Evolutionary conservation across 2,888 invertebrate species (phyloP).

Genomic region (Argyra leucocephala): DNA sequence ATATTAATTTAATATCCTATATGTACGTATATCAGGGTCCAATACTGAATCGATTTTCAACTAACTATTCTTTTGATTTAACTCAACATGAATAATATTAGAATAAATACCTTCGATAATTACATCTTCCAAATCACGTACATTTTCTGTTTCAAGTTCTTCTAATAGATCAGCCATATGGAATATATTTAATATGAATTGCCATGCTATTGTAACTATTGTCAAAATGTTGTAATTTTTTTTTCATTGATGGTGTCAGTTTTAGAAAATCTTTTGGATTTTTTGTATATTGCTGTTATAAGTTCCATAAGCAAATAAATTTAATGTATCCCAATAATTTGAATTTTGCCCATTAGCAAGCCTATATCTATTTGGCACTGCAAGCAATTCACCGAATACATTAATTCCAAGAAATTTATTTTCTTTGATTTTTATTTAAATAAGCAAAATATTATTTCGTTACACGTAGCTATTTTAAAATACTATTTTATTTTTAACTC

Average conservation of each 20-base stretch:
- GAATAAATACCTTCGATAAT: conserved; percentile 98
- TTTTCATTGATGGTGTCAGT: conserved; percentile 68
- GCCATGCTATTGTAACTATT: conserved; percentile 87
- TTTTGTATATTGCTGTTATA: conserved; percentile 77
- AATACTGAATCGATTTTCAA: too few species aligned
- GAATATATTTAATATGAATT: conserved; percentile 83
- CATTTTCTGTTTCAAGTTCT: conserved; percentile 83
- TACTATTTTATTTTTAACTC: too few species aligned
- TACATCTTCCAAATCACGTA: conserved; percentile 88
- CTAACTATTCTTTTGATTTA: too few species aligned
- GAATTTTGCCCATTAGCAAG: conserved; percentile 60
- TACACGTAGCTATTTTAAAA: too few species aligned
- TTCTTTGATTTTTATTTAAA: too few species aligned
- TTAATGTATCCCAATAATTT: conserved; percentile 71
- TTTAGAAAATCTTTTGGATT: conserved; percentile 67
- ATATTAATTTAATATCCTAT: too few species aligned
- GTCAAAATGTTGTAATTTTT: conserved; percentile 90
- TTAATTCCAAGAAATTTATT: too few species aligned
- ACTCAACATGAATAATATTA: too few species aligned
- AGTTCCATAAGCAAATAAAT: conserved; percentile 91
- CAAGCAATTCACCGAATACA: too few species aligned
- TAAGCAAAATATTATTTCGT: too few species aligned
- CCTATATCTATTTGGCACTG: too few species aligned
- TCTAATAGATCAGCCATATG: conserved; percentile 73
- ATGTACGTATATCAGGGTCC: too few species aligned